phyloP scores from a whole-genome alignment of 1,140 invertebrate genomes.

The Drosophila mayri region DNA sequence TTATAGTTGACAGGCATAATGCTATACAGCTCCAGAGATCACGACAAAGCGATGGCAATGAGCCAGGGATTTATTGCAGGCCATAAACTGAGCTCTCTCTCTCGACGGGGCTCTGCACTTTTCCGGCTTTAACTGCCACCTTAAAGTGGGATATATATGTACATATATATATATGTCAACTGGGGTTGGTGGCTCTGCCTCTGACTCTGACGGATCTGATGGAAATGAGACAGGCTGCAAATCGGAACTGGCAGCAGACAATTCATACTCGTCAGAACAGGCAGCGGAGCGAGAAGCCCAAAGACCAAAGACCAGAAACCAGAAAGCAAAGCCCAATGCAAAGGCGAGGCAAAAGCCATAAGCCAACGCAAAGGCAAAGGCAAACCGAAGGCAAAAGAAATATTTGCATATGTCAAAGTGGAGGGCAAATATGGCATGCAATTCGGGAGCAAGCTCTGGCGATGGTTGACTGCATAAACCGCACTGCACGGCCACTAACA shows the following conservation, averaged over 20 bases:
- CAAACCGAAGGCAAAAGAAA: conserved; percentile 58
- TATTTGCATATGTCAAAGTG: conserved; percentile 72
- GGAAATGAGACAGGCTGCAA: conserved; percentile 57
- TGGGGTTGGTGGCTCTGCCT: background rate
- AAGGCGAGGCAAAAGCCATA: conserved; percentile 14
- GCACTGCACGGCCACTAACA: conserved; percentile 32
- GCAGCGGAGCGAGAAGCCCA: conserved; percentile 16
- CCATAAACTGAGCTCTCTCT: conserved; percentile 32
- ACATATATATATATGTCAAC: background rate
- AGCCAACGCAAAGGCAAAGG: conserved; percentile 21
- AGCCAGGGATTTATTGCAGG: conserved; percentile 26
- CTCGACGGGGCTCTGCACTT: background rate
- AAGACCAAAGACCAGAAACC: conserved; percentile 1
- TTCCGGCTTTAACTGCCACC: conserved; percentile 19
- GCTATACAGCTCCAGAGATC: background rate
- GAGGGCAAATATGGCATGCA: conserved; percentile 63
- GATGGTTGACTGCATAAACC: conserved; percentile 42
- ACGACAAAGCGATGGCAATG: conserved; percentile 36
- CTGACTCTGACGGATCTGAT: conserved; percentile 8
- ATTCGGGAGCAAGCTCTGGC: conserved; percentile 42
- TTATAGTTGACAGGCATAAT: background rate
- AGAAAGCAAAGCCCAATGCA: conserved; percentile 17
- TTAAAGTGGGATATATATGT: conserved; percentile 10
- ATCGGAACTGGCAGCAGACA: conserved; percentile 31
- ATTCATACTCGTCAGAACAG: conserved; percentile 22